A percentile compares a stretch with the other conserved stretches of the same genome.
phyloP scores from a whole-genome alignment of 2,888 invertebrate genomes.

The Hipparchia semele region DNA sequence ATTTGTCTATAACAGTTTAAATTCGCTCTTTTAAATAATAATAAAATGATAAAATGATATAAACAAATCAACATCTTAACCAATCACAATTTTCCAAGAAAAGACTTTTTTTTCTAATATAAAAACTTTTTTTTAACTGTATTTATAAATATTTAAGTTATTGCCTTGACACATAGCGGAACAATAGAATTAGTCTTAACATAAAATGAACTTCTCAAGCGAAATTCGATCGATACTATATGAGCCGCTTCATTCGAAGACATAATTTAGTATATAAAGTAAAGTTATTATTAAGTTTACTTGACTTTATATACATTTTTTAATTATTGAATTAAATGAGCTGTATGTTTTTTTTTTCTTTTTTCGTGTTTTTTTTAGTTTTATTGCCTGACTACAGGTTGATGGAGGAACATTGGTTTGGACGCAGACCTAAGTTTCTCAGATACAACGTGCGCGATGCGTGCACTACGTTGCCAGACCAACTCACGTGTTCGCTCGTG shows the following conservation, averaged over 20 bases:
- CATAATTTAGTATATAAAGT: not conserved
- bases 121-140: not conserved
- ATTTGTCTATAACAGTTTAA: conserved; percentile 23
- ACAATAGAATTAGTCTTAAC: too few relatives aligned
- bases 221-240: too few relatives aligned
- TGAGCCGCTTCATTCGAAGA: too few relatives aligned
- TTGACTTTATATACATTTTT: too few relatives aligned
- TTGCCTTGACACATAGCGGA: too few relatives aligned
- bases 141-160: not conserved
- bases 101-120: not conserved
- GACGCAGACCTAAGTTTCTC: conserved; percentile 86
- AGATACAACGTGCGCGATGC: conserved; percentile 92
- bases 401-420: conserved; percentile 72
- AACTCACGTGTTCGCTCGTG: conserved; percentile 93
- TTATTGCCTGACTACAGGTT: conserved; percentile 50
- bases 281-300: too few relatives aligned
- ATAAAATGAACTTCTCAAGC: too few relatives aligned
- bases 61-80: conserved; percentile 18
- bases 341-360: not conserved
- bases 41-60: conserved; percentile 5
- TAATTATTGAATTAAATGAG: not conserved
- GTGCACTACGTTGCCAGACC: conserved; percentile 91
- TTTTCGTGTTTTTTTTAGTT: not conserved
- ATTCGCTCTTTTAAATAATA: not conserved
- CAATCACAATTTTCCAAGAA: conserved; percentile 1